Percentiles rank a stretch among this genome's conserved stretches.
Evolutionary conservation across 2,888 invertebrate genomes (phyloP).

Genomic region (Noctua pronuba): DNA sequence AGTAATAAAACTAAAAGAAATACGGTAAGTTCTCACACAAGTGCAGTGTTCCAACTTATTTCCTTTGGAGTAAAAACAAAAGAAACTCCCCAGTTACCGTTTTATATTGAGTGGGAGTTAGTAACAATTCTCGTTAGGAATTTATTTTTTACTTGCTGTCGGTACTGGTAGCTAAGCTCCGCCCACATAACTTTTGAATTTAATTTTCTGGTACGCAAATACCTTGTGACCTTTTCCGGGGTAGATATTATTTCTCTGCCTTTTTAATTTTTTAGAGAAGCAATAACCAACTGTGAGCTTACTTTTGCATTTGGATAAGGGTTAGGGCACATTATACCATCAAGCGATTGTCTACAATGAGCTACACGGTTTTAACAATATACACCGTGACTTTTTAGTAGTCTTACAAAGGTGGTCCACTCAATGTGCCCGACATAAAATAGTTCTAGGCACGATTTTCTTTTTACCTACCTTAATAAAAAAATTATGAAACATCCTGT

Average conservation of each 20-base stretch:
- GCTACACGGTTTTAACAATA: neutral
- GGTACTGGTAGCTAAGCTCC: neutral
- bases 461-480: no score
- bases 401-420: no score
- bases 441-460: no score
- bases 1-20: slow-evolving; percentile 7
- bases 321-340: neutral
- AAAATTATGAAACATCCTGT: no score
- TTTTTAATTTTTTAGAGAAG: neutral
- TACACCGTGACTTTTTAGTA: no score
- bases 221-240: slow-evolving; percentile 26
- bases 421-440: no score
- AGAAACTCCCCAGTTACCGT: neutral
- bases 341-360: neutral
- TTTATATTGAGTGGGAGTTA: neutral
- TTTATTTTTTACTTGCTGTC: neutral
- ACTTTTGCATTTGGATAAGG: neutral
- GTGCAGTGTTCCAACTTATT: slow-evolving; percentile 4
- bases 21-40: neutral
- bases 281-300: neutral
- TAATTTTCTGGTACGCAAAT: slow-evolving; percentile 24
- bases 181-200: slow-evolving; percentile 23
- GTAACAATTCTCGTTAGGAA: neutral
- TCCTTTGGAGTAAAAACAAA: slow-evolving; percentile 2
- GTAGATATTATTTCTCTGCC: slow-evolving; percentile 11